Evolutionary conservation across 2,113 vertebrate species (phyloP).

Genomic region (Melanotaenia duboulayi): DNA sequence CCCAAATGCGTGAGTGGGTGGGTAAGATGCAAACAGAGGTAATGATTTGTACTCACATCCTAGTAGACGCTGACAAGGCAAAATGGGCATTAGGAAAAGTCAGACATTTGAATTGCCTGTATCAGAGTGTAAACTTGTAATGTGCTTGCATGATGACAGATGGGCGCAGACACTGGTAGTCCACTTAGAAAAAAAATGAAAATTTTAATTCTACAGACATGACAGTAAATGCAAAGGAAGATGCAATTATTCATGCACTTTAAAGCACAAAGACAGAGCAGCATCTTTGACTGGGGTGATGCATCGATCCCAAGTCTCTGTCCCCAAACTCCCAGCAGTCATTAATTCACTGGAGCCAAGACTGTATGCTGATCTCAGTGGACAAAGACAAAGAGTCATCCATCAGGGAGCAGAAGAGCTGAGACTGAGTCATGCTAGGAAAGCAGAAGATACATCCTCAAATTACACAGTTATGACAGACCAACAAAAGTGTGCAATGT

Average conservation of each 20-base stretch:
- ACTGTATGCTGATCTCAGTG: constrained; percentile 51
- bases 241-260: constrained; percentile 14
- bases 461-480: no score
- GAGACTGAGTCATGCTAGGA: constrained; percentile 5
- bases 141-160: neutral
- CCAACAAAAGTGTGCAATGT: no score
- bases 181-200: neutral
- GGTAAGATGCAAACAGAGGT: constrained; percentile 40
- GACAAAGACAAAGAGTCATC: constrained; percentile 54
- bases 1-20: neutral
- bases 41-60: constrained; percentile 67
- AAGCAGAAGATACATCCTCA: neutral
- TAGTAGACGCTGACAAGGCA: constrained; percentile 59
- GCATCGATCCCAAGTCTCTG: constrained; percentile 62
- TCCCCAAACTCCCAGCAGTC: constrained; percentile 50
- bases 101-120: constrained; percentile 52
- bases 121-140: constrained; percentile 30
- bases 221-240: neutral
- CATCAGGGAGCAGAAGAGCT: constrained; percentile 12
- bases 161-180: no score
- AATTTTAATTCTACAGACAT: neutral
- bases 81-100: constrained; percentile 56
- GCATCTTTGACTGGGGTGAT: constrained; percentile 36
- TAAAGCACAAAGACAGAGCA: constrained; percentile 17
- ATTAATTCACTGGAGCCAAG: constrained; percentile 58